Evolutionary conservation across 2,113 vertebrate species (phyloP).

Genomic region (Oncorhynchus gorbuscha): DNA sequence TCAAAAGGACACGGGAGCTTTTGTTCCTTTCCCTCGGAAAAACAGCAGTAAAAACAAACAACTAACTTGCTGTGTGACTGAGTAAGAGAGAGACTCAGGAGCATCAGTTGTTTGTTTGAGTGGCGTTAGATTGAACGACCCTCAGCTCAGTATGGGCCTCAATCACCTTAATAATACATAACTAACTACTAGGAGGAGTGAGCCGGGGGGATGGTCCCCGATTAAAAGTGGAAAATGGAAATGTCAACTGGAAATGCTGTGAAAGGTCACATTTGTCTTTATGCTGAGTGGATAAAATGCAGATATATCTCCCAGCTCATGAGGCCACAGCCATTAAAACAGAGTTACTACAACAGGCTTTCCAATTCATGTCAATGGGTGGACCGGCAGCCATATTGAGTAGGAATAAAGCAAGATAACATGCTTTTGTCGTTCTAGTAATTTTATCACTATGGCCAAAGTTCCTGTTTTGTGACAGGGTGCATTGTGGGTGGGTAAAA

Average conservation of each 20-base stretch:
- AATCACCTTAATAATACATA: slow-evolving; percentile 54
- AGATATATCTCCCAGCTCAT: not conserved
- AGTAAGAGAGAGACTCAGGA: slow-evolving; percentile 3
- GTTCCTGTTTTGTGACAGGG: slow-evolving; percentile 31
- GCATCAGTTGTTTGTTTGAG: not conserved
- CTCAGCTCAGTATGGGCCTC: slow-evolving; percentile 31
- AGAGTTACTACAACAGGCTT: too few relatives aligned
- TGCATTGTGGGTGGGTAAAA: slow-evolving; percentile 1
- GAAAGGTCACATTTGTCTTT: slow-evolving; percentile 49
- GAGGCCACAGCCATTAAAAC: too few relatives aligned
- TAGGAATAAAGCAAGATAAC: too few relatives aligned
- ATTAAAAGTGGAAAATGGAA: slow-evolving; percentile 41
- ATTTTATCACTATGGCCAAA: slow-evolving; percentile 20
- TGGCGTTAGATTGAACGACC: not conserved
- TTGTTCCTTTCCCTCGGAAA: not conserved
- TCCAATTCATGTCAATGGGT: too few relatives aligned
- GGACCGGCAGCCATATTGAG: too few relatives aligned
- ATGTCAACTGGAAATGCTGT: slow-evolving; percentile 27
- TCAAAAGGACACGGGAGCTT: not conserved
- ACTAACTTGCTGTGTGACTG: not conserved
- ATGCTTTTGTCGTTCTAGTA: too few relatives aligned
- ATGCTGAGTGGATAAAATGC: slow-evolving; percentile 2
- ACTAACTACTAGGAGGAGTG: slow-evolving; percentile 19
- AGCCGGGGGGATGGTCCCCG: not conserved
- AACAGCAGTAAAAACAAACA: not conserved